phyloP scores from a whole-genome alignment of 2,888 invertebrate species.

The Cosmia pyralina region DNA sequence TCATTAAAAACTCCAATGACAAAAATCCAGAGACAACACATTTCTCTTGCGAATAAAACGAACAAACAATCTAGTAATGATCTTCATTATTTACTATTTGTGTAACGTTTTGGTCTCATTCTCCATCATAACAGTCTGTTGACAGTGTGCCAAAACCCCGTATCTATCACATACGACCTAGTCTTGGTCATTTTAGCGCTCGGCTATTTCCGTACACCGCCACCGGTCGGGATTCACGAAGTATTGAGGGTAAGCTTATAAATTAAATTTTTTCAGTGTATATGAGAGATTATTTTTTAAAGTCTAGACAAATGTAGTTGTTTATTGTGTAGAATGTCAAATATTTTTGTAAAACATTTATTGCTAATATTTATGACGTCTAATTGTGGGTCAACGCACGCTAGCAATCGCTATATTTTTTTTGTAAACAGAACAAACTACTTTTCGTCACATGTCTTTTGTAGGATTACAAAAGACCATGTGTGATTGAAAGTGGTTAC shows the following conservation, averaged over 20 bases:
- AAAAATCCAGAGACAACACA: constrained; percentile 10
- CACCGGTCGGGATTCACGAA: constrained; percentile 23
- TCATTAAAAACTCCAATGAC: background rate
- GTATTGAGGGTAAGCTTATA: constrained; percentile 26
- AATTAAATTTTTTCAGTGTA: constrained; percentile 25
- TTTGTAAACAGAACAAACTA: background rate
- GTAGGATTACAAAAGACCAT: background rate
- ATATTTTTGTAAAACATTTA: background rate
- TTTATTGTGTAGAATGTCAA: constrained; percentile 13
- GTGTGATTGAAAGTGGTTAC: background rate
- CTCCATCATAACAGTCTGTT: constrained; percentile 35
- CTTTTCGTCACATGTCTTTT: too few relatives aligned
- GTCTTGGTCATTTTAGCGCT: constrained; percentile 39
- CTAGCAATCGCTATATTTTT: background rate
- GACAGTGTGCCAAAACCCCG: constrained; percentile 55
- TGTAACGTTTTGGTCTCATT: constrained; percentile 27
- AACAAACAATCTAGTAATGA: constrained; percentile 5
- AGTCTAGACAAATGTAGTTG: constrained; percentile 37
- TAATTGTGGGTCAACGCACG: constrained; percentile 22
- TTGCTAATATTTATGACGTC: background rate
- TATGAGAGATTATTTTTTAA: constrained; percentile 12
- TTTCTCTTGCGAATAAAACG: constrained; percentile 8
- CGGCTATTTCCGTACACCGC: constrained; percentile 50
- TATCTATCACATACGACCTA: constrained; percentile 42
- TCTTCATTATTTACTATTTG: constrained; percentile 29